Evolutionary conservation across 2,797 vertebrate species (phyloP).

Genomic region (Chaetophractus vellerosus): DNA sequence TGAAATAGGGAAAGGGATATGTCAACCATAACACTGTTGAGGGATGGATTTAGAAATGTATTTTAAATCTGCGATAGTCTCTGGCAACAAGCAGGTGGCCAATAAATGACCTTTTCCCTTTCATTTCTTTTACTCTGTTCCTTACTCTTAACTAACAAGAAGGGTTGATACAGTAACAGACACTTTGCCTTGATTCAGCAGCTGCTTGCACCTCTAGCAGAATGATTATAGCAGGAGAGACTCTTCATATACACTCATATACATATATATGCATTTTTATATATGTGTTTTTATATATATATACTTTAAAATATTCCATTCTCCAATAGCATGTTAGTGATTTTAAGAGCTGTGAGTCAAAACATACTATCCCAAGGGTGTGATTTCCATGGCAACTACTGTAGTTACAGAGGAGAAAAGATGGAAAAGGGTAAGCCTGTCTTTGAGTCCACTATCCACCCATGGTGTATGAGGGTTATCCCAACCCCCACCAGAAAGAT

Average conservation of each 20-base stretch:
- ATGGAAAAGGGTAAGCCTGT: not conserved
- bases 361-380: constrained; percentile 81
- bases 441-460: not conserved
- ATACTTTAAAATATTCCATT: constrained; percentile 60
- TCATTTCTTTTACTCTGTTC: too few relatives aligned
- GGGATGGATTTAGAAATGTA: not conserved
- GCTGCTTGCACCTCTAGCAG: constrained; percentile 83
- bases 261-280: not conserved
- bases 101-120: too few relatives aligned
- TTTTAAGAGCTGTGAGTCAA: constrained; percentile 86
- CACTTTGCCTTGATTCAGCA: constrained; percentile 78
- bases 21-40: not conserved
- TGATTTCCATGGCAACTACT: constrained; percentile 84
- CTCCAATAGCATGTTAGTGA: constrained; percentile 72
- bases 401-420: constrained; percentile 20
- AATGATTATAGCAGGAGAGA: constrained; percentile 78
- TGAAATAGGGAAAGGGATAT: too few relatives aligned
- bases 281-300: not conserved
- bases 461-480: not conserved
- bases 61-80: not conserved
- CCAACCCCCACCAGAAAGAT: not conserved
- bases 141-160: constrained; percentile 44
- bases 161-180: constrained; percentile 81
- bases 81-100: not conserved
- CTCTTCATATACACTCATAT: constrained; percentile 63